Percentiles rank a stretch among this genome's conserved stretches.
These are phyloP conservation scores for Patella caerulea DNA, from an alignment of 2,888 invertebrate species.

Conservation along the genomic window DNA sequence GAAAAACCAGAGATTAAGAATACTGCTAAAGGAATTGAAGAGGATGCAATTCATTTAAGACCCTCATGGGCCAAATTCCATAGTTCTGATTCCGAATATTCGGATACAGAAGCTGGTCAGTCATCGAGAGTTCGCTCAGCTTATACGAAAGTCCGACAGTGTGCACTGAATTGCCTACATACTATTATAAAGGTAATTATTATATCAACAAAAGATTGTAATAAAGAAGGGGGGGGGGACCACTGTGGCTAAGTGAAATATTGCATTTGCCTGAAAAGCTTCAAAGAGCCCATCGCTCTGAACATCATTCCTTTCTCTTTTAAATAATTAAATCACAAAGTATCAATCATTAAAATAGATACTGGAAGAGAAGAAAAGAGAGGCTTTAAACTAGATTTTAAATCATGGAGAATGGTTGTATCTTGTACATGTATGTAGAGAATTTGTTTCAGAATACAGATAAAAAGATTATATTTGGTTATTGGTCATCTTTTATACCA, in stretches of 20 bases:
- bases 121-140: slow-evolving; percentile 65
- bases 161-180: slow-evolving; percentile 73
- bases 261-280: too few species aligned
- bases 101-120: slow-evolving; percentile 69
- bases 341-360: too few species aligned
- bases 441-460: slow-evolving; percentile 75
- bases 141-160: slow-evolving; percentile 79
- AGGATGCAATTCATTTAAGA: not conserved
- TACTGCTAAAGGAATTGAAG: slow-evolving; percentile 35
- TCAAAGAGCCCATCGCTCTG: too few species aligned
- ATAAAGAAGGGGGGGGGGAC: too few species aligned
- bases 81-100: slow-evolving; percentile 71
- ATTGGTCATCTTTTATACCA: slow-evolving; percentile 84
- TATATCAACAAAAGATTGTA: not conserved
- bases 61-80: slow-evolving; percentile 57
- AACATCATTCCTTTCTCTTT: too few species aligned
- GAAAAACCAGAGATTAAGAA: slow-evolving; percentile 31
- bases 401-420: too few species aligned
- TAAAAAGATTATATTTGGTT: slow-evolving; percentile 81
- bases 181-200: slow-evolving; percentile 67
- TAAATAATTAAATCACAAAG: too few species aligned
- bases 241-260: not conserved
- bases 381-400: too few species aligned
- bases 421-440: too few species aligned
- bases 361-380: too few species aligned